Percentiles rank a stretch among this genome's conserved stretches.
Conservation (phyloP, 2,888 invertebrate genomes). For the Apeira syringaria region DNA sequence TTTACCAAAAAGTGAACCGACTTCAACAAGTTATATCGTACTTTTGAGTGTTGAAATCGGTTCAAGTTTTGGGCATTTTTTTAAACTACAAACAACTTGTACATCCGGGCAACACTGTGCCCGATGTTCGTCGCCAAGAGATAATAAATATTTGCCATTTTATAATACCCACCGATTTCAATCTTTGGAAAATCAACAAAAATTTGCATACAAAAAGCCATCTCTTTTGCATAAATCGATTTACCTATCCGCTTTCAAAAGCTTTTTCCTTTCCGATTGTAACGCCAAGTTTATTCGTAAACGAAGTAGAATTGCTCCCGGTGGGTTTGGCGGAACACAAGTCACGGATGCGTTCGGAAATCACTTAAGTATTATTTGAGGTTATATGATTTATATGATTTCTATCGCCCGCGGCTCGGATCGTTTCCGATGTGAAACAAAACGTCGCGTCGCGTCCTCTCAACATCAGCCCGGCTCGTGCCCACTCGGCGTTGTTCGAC, state of each 20-base stretch:
- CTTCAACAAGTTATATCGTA: too few species aligned
- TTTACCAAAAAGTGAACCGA: too few species aligned
- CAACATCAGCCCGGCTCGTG: too few species aligned
- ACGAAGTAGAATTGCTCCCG: conserved; percentile 79
- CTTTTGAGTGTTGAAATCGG: too few species aligned
- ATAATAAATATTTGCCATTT: conserved; percentile 71
- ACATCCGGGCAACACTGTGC: conserved; percentile 42
- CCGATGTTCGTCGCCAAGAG: conserved; percentile 51
- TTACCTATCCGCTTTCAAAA: conserved; percentile 80
- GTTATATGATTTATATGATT: too few species aligned
- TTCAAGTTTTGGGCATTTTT: too few species aligned
- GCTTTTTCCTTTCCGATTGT: conserved; percentile 78
- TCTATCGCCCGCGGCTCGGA: too few species aligned
- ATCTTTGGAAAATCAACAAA: conserved; percentile 79
- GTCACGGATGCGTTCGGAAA: conserved; percentile 62
- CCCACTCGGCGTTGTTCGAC: too few species aligned
- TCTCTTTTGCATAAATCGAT: conserved; percentile 82
- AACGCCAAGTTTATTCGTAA: conserved; percentile 79
- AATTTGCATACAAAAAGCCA: conserved; percentile 82
- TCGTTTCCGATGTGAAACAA: too few species aligned
- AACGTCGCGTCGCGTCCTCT: too few species aligned
- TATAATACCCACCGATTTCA: conserved; percentile 75
- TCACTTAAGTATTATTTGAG: conserved; percentile 62
- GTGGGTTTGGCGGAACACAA: conserved; percentile 79
- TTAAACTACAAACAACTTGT: conserved; percentile 35